A percentile compares a stretch with the other conserved stretches of the same genome.
These are phyloP conservation scores for Clarias macrocephalus DNA, from an alignment of 2,113 vertebrate species.

Conservation along the genomic window DNA sequence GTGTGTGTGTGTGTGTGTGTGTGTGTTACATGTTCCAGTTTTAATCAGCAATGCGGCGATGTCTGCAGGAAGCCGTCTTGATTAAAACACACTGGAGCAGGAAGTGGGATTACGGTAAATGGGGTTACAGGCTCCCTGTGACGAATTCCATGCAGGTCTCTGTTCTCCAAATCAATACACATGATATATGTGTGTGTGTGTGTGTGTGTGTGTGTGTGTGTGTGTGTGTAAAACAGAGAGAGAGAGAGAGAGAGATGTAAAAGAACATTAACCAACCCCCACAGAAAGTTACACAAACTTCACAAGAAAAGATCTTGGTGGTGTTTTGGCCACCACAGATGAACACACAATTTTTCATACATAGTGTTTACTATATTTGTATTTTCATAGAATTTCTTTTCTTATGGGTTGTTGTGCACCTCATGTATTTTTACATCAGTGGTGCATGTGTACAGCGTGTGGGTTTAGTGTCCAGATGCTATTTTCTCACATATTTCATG, in stretches of 20 bases:
- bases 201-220: slow-evolving; percentile 3
- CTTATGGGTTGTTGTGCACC: neutral
- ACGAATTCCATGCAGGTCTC: neutral
- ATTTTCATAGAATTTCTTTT: neutral
- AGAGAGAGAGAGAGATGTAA: neutral
- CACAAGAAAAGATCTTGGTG: neutral
- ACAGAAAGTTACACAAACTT: neutral
- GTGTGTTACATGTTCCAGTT: slow-evolving; percentile 24
- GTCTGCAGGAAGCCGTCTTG: slow-evolving; percentile 11
- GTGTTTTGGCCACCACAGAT: neutral
- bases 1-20: slow-evolving; percentile 22
- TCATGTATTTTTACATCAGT: neutral
- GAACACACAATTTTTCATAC: neutral
- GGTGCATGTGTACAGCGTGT: neutral
- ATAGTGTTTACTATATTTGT: neutral
- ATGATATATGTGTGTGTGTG: slow-evolving; percentile 5
- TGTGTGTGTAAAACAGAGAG: neutral
- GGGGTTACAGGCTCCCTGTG: slow-evolving; percentile 6
- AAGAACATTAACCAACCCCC: too few relatives aligned
- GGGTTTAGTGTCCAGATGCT: neutral
- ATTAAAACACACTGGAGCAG: slow-evolving; percentile 9
- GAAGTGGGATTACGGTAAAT: slow-evolving; percentile 15
- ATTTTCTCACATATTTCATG: neutral
- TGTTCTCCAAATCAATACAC: slow-evolving; percentile 2
- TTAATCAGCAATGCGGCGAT: slow-evolving; percentile 14